These are phyloP conservation scores for Felis chaus DNA, from an alignment of 2,113 vertebrate genomes.

Conservation along the genomic window DNA sequence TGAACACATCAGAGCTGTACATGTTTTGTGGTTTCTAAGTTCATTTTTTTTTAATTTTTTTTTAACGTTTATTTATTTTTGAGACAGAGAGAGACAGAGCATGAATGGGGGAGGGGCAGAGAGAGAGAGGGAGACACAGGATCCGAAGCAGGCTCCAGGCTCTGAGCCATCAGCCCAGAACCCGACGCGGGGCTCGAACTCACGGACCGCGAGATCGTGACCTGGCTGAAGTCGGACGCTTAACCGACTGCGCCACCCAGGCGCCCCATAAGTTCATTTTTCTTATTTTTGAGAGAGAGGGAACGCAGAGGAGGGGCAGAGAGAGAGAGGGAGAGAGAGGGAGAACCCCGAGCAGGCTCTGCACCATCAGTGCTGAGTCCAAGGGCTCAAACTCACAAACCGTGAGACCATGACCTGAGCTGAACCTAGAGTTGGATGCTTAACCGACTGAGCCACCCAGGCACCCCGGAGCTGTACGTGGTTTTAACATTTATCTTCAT, in stretches of 20 bases:
- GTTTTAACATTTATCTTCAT: neutral
- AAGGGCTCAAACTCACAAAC: too few species aligned
- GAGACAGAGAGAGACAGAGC: neutral
- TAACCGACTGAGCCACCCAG: neutral
- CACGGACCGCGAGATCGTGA: too few species aligned
- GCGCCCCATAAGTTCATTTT: neutral
- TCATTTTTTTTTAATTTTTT: too few species aligned
- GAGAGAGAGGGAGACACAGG: neutral
- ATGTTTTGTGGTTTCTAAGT: neutral
- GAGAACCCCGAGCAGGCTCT: neutral
- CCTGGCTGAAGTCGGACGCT: too few species aligned
- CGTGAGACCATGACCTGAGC: neutral
- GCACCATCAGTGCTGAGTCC: too few species aligned
- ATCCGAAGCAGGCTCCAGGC: too few species aligned
- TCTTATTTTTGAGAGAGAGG: neutral
- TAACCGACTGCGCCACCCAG: too few species aligned
- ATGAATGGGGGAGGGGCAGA: too few species aligned
- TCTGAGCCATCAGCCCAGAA: too few species aligned
- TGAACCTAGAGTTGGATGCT: neutral
- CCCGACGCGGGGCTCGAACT: too few species aligned
- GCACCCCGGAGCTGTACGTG: neutral
- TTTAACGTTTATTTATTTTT: neutral
- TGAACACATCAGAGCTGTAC: neutral
- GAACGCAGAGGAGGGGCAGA: neutral
- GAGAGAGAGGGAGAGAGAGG: neutral